A percentile compares a stretch with the other conserved stretches of the same genome.
phyloP scores from a whole-genome alignment of 2,888 invertebrate genomes.

The Drosophila rellima region DNA sequence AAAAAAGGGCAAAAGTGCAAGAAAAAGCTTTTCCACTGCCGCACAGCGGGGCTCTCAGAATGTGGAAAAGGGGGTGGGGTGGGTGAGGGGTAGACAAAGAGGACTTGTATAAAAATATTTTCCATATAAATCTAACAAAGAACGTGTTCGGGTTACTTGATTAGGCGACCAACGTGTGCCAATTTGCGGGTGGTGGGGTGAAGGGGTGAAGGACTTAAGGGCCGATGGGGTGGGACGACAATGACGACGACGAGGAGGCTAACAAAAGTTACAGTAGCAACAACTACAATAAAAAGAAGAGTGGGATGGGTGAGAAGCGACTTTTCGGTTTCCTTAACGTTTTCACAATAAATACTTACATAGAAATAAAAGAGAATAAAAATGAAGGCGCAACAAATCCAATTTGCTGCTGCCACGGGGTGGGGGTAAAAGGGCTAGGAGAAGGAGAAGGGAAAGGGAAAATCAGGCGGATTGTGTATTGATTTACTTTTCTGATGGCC shows the following conservation, averaged over 20 bases:
- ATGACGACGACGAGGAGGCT: slow-evolving; percentile 26
- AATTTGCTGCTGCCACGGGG: slow-evolving; percentile 66
- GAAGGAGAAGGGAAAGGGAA: not conserved
- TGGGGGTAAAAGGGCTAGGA: not conserved
- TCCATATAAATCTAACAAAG: slow-evolving; percentile 83
- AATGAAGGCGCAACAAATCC: slow-evolving; percentile 60
- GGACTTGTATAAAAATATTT: slow-evolving; percentile 80
- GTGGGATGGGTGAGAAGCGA: slow-evolving; percentile 18
- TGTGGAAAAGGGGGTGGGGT: not conserved
- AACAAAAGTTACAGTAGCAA: slow-evolving; percentile 44
- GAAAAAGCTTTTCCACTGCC: slow-evolving; percentile 57
- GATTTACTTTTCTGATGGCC: slow-evolving; percentile 52
- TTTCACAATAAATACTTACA: slow-evolving; percentile 65
- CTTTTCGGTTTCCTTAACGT: slow-evolving; percentile 68
- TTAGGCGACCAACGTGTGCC: slow-evolving; percentile 67
- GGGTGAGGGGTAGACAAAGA: slow-evolving; percentile 19
- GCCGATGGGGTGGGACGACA: slow-evolving; percentile 16
- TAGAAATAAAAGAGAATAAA: slow-evolving; percentile 48
- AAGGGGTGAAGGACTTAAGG: no score
- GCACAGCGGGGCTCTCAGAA: slow-evolving; percentile 50
- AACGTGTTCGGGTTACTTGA: slow-evolving; percentile 83
- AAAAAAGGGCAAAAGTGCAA: slow-evolving; percentile 63
- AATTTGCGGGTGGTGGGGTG: slow-evolving; percentile 37
- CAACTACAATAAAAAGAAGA: slow-evolving; percentile 2
- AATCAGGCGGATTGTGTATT: slow-evolving; percentile 38